Conservation (phyloP, 1,140 invertebrate genomes). For the Tetragonula clypearis region DNA sequence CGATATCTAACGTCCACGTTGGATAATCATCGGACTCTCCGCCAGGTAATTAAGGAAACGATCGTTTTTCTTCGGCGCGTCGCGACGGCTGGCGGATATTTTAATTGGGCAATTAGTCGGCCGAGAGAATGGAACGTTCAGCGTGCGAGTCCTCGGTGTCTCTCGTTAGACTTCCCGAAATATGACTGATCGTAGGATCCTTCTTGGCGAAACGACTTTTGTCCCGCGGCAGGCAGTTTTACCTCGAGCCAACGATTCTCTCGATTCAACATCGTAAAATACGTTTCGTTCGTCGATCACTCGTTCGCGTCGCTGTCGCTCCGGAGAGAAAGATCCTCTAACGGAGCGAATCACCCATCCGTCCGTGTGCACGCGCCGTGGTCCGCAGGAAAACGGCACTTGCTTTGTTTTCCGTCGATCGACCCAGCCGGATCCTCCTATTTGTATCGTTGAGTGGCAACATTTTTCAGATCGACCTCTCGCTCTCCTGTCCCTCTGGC, state of each 20-base stretch:
- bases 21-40: background rate
- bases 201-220: constrained; percentile 19
- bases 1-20: background rate
- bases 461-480: constrained; percentile 71
- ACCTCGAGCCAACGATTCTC: too few relatives aligned
- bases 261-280: background rate
- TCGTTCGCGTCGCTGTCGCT: background rate
- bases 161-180: constrained; percentile 40
- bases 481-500: background rate
- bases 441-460: constrained; percentile 72
- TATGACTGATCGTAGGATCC: constrained; percentile 28
- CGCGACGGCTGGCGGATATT: constrained; percentile 36
- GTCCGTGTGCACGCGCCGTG: constrained; percentile 7
- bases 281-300: background rate
- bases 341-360: background rate
- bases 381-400: constrained; percentile 45
- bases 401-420: constrained; percentile 70
- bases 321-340: background rate
- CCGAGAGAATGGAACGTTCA: background rate
- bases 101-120: constrained; percentile 43
- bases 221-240: background rate
- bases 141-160: background rate
- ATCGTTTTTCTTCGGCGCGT: constrained; percentile 32
- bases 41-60: constrained; percentile 37
- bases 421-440: constrained; percentile 64